Evolutionary conservation across 1,140 invertebrate genomes (phyloP).

Genomic region (Drosophila ananassae): DNA sequence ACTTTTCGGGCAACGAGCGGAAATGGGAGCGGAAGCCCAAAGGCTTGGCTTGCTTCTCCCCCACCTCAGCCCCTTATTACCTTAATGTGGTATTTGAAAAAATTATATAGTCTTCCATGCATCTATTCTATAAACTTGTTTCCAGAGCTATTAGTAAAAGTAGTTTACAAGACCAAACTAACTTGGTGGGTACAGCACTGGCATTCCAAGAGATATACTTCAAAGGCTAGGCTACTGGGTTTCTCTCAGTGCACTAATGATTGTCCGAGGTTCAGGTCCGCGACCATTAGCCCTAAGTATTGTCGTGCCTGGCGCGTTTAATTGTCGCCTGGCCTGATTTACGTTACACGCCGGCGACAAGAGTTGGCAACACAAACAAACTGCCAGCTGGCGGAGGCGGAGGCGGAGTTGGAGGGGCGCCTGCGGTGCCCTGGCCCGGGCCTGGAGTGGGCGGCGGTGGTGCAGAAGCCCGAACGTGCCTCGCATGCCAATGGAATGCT

Average conservation of each 20-base stretch:
- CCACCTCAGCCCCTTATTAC: background rate
- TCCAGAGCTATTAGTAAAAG: too few relatives aligned
- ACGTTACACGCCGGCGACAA: constrained; percentile 70
- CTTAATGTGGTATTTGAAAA: constrained; percentile 2
- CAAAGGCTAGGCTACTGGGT: background rate
- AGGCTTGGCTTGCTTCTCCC: constrained; percentile 15
- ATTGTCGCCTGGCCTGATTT: constrained; percentile 72
- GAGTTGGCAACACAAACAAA: constrained; percentile 66
- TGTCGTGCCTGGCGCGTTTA: constrained; percentile 74
- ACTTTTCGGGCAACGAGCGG: constrained; percentile 70
- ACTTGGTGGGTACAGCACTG: too few relatives aligned
- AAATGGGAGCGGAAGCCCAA: constrained; percentile 63
- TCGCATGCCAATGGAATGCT: constrained; percentile 75
- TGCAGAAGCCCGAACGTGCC: constrained; percentile 60
- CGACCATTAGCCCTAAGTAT: constrained; percentile 72
- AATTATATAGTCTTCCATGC: too few relatives aligned
- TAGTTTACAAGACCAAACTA: too few relatives aligned
- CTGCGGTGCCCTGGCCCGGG: too few relatives aligned
- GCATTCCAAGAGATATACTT: background rate
- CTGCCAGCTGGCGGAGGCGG: background rate
- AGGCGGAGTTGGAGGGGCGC: background rate
- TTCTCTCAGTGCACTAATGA: constrained; percentile 9
- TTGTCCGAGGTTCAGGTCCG: constrained; percentile 34
- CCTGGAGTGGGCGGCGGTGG: background rate
- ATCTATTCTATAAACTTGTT: too few relatives aligned